Evolutionary conservation across 2,113 vertebrate genomes (phyloP).

Genomic region (Odontesthes bonariensis): DNA sequence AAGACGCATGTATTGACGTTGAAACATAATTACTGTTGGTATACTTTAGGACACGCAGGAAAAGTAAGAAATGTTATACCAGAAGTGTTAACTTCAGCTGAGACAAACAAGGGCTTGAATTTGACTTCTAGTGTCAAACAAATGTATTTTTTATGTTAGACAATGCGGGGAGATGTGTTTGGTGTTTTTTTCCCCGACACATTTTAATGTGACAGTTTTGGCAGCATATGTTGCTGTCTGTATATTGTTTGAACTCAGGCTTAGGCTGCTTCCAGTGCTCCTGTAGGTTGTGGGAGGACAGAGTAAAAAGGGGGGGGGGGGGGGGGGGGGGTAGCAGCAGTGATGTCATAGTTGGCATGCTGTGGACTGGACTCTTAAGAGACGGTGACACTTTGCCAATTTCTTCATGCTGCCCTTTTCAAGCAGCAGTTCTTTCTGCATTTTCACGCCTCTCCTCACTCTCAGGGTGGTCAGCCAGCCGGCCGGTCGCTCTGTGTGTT

Average conservation of each 20-base stretch:
- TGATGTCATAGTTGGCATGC: slow-evolving; percentile 76
- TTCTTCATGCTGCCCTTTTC: slow-evolving; percentile 50
- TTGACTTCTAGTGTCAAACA: slow-evolving; percentile 33
- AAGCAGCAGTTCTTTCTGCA: slow-evolving; percentile 30
- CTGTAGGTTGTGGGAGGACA: slow-evolving; percentile 12
- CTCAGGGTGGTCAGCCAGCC: slow-evolving; percentile 30
- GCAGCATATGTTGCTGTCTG: slow-evolving; percentile 22
- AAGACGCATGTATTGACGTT: background rate
- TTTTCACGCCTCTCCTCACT: slow-evolving; percentile 42
- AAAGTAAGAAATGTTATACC: too few species aligned
- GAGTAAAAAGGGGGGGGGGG: background rate
- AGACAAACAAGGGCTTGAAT: slow-evolving; percentile 4
- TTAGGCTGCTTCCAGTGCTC: slow-evolving; percentile 22
- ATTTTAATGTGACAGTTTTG: slow-evolving; percentile 56
- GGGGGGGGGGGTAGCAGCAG: background rate
- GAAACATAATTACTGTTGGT: background rate
- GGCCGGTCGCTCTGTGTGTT: slow-evolving; percentile 4
- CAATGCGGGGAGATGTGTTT: slow-evolving; percentile 38
- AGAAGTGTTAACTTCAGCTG: too few species aligned
- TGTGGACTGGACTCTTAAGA: slow-evolving; percentile 58
- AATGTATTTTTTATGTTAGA: background rate
- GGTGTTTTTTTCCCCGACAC: slow-evolving; percentile 29
- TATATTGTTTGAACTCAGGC: slow-evolving; percentile 19
- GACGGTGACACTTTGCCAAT: slow-evolving; percentile 65
- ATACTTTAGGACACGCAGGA: too few species aligned